Base-by-base conservation (phyloP, 2,888 invertebrate genomes). In the Xestia sexstrigata region DNA sequence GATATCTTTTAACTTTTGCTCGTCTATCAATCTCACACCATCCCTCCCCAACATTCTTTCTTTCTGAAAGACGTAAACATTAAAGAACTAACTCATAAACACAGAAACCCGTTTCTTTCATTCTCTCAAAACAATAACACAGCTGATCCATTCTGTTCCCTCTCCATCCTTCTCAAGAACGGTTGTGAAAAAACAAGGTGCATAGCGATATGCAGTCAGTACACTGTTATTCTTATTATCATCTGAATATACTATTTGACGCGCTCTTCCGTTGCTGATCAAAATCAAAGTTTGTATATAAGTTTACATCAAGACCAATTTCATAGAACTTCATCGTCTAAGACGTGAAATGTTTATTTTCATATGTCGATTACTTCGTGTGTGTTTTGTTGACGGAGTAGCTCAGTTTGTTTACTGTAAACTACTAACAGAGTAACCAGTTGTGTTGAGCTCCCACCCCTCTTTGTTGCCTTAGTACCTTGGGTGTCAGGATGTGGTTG, bases 341-440 rank as follows among this genome's bases (percentile, higher is more conserved):
- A 89, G 88, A 90, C 86, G 84, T 81, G 75, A 84, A 85, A 88
- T 95, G 96, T 96, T 96, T 96, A 95, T 96, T 96, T 96, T 95
- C 89, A 91, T 89, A 92, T 93, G 95, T 95, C 96, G 92, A 94
- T 93, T 93, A 91, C 92, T 90, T 90, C 90, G 90, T 93, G 93
- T 89, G 87, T 75, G 86, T 88, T 86, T 87, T 91, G 95, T 92
- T 93, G 95, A 96, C 89, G 92, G 96, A 95, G 89, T 83, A 74
- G 90, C 91, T 95, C 95, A 94, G 93, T 91, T 89, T 94, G 95
- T 95, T 94, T 94, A 94, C 89, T 87, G 91, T 92, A 92, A 91
- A 91, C 92, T 88, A 90, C 89, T 89, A 90, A 87, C 87, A 88
- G 84, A 86, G 77, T 81, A 87, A 84, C 94, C 94, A 91, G 83